Evolutionary conservation across 2,113 vertebrate genomes (phyloP).

Genomic region (Chamaea fasciata): DNA sequence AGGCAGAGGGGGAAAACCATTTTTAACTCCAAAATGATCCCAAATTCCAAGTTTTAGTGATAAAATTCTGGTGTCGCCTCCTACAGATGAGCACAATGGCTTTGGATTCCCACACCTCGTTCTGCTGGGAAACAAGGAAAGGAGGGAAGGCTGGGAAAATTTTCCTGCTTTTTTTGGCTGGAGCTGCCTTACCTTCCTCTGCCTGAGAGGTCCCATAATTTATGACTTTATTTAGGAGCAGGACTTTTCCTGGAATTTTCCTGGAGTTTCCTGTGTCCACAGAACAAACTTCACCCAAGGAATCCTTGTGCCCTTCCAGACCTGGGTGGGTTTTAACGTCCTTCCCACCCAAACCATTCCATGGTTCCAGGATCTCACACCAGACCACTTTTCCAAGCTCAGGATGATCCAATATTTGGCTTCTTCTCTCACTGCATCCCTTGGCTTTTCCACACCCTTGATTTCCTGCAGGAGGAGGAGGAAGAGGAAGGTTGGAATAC

Average conservation of each 20-base stretch:
- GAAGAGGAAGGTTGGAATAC: too few species aligned
- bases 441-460: neutral
- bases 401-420: neutral
- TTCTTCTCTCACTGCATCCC: neutral
- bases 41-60: neutral
- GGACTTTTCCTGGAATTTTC: neutral
- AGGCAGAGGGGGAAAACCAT: neutral
- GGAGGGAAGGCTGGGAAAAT: neutral
- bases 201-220: neutral
- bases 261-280: neutral
- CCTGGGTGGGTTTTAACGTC: accelerated
- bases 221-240: neutral
- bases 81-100: accelerated
- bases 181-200: neutral
- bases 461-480: neutral
- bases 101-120: neutral
- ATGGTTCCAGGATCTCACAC: neutral
- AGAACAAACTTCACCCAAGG: neutral
- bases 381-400: neutral
- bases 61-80: neutral
- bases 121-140: neutral
- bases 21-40: neutral
- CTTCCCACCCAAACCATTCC: too few species aligned
- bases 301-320: neutral
- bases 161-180: neutral